Base-by-base conservation (phyloP, 2,113 vertebrate genomes). In the Coptodon bakossiorum region DNA sequence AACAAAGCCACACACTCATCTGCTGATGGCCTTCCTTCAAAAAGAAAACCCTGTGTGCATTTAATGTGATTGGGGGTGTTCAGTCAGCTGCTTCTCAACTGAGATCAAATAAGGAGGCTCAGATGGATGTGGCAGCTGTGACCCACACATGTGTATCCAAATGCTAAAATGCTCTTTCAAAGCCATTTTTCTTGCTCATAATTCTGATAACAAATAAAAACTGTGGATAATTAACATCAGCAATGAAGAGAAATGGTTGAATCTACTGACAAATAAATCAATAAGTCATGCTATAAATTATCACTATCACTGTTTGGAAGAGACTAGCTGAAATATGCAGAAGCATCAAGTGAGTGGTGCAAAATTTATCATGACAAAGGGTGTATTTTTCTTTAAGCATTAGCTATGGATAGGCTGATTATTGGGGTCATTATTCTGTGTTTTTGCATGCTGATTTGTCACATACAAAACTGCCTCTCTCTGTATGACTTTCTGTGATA, bases 1-100 rank as follows among this genome's bases (percentile, higher is more conserved):
- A 95, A 94, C 86, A 95, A 96, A 95, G 93, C 82, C 85, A 73
- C 86, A 84, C 78, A 92, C 88, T 95, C 95, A 95, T 96, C 94
- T 95, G 90, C 93, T 94, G 90, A 95, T 94, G 95, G 90, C 90
- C 48, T 82, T 83, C 84, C 82, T 88, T 93, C 88, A 90, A 94
- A 94, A 91, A 89, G 88, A 93, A 93, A 92, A 93, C 90, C 85
- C 86, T 81, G 88, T 84, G 43, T 80, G 87, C 85, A 93, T 95
- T 95, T 95, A 94, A 95, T 90, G 88, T 90, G 93, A 96, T 96
- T 94, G 91, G 92, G 85, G 91, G 81, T 82, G 93, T 94, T 94
- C 90, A 86, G 89, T 78, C 91, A 90, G 90, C 92, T 88, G 92
- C 93, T 85, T 92, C 57, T 61, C 87, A 83, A 90, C 91, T 85